Percentiles rank a stretch among this genome's conserved stretches.
Evolutionary conservation across 1,140 invertebrate genomes (phyloP).

Genomic region (Drosophila funebris): DNA sequence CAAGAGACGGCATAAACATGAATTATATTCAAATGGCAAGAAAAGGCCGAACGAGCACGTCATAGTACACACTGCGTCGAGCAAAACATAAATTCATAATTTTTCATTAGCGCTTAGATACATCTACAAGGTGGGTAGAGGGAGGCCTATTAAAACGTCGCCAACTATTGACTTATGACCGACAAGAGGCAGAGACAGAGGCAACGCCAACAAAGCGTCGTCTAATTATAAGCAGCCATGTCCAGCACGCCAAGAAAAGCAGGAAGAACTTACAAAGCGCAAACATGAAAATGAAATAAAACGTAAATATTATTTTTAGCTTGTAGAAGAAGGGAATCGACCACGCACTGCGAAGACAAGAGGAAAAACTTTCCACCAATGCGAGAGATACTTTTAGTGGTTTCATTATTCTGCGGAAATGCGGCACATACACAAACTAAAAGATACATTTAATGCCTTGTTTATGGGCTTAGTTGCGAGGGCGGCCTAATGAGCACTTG

Average conservation of each 20-base stretch:
- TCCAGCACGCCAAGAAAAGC: constrained; percentile 29
- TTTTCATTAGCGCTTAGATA: constrained; percentile 71
- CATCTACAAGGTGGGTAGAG: constrained; percentile 18
- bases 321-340: background rate
- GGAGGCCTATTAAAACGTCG: constrained; percentile 69
- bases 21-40: constrained; percentile 51
- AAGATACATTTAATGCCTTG: constrained; percentile 30
- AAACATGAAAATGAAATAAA: constrained; percentile 62
- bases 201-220: constrained; percentile 33
- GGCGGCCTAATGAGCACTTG: constrained; percentile 37
- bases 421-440: background rate
- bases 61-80: background rate
- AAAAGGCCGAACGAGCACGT: background rate
- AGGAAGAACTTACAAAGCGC: constrained; percentile 39
- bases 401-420: background rate
- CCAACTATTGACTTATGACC: constrained; percentile 78
- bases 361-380: constrained; percentile 22
- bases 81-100: constrained; percentile 63
- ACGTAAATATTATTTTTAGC: constrained; percentile 74
- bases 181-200: constrained; percentile 28
- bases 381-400: constrained; percentile 8
- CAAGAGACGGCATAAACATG: constrained; percentile 33
- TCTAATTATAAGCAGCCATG: constrained; percentile 55
- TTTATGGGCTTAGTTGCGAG: constrained; percentile 23
- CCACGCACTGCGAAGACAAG: background rate